These are phyloP conservation scores for Cybosia mesomella DNA, from an alignment of 2,888 invertebrate species.

Conservation along the genomic window DNA sequence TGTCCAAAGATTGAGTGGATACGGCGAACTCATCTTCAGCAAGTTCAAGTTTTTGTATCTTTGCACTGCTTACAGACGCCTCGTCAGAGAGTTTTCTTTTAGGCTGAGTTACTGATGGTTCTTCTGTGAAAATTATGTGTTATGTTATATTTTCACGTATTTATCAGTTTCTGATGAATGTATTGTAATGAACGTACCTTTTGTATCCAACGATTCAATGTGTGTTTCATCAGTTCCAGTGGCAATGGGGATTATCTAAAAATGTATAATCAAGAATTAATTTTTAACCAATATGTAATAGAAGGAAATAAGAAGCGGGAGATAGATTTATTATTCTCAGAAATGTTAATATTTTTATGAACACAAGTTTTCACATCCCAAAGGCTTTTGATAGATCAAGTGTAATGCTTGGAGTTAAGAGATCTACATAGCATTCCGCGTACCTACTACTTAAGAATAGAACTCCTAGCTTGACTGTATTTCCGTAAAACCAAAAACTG, in stretches of 20 bases:
- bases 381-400: background rate
- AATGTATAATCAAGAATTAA: background rate
- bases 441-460: too few relatives aligned
- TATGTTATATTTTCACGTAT: background rate
- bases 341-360: background rate
- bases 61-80: conserved; percentile 60
- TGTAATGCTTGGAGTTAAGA: background rate
- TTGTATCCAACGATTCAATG: conserved; percentile 40
- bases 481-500: background rate
- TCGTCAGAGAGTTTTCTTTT: conserved; percentile 78
- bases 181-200: conserved; percentile 53
- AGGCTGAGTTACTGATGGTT: conserved; percentile 50
- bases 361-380: background rate
- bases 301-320: background rate
- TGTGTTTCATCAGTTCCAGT: conserved; percentile 38
- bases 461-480: too few relatives aligned
- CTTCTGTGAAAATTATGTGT: conserved; percentile 55
- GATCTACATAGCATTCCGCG: too few relatives aligned
- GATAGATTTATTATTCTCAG: background rate
- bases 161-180: background rate
- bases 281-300: background rate
- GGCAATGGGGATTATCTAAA: conserved; percentile 39
- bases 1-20: conserved; percentile 70
- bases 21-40: conserved; percentile 60
- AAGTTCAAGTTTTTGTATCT: conserved; percentile 74